Conservation (phyloP, 2,113 vertebrate species). For the Zosterops borbonicus region DNA sequence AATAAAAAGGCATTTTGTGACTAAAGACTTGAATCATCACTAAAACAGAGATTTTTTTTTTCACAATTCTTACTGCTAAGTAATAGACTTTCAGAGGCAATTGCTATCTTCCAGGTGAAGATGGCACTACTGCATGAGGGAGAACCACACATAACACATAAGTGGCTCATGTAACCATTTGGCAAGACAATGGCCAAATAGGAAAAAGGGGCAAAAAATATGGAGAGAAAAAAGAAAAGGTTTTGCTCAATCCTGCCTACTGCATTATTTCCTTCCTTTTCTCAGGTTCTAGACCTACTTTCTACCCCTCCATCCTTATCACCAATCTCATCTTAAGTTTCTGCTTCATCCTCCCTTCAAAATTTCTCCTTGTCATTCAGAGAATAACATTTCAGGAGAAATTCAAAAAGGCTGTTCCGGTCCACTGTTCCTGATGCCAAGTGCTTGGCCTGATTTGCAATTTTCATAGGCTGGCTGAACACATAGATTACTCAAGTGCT, state of each 20-base stretch:
- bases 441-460: not conserved
- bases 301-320: not conserved
- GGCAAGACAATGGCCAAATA: not conserved
- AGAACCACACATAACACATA: not conserved
- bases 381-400: not conserved
- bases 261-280: not conserved
- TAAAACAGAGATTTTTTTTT: not conserved
- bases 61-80: not conserved
- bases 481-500: not conserved
- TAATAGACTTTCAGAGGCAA: not conserved
- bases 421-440: not conserved
- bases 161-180: not conserved
- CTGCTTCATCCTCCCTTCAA: not conserved
- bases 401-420: not conserved
- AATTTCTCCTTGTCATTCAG: not conserved
- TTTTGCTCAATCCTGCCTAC: not conserved
- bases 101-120: not conserved
- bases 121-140: not conserved
- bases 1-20: not conserved
- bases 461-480: not conserved
- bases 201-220: not conserved
- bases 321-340: not conserved
- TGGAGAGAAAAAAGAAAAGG: rapidly evolving
- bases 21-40: not conserved
- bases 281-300: not conserved